phyloP scores from a whole-genome alignment of 1,140 invertebrate genomes.

The Galleria mellonella region DNA sequence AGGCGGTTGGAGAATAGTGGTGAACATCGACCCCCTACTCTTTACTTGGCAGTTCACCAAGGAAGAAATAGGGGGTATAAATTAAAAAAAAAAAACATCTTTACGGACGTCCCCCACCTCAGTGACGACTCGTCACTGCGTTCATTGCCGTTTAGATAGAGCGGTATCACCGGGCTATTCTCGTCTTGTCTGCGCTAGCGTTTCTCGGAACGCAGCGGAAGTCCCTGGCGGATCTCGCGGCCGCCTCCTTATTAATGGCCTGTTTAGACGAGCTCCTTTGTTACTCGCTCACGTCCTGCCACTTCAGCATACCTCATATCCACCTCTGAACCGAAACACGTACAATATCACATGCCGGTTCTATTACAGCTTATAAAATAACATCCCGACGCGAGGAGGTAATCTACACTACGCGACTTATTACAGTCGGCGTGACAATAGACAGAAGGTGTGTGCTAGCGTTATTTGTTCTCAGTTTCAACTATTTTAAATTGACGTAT shows the following conservation, averaged over 20 bases:
- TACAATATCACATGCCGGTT: constrained; percentile 19
- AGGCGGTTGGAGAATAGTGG: too few species aligned
- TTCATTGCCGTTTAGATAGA: constrained; percentile 35
- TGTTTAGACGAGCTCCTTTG: constrained; percentile 67
- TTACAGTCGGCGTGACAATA: constrained; percentile 19
- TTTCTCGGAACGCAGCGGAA: constrained; percentile 64
- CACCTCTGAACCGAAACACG: constrained; percentile 8
- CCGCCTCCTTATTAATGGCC: constrained; percentile 68
- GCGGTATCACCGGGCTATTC: constrained; percentile 48
- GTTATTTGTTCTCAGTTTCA: constrained; percentile 30
- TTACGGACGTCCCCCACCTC: too few species aligned
- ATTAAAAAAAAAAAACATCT: too few species aligned
- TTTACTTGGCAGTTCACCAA: too few species aligned
- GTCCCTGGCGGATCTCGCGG: constrained; percentile 42
- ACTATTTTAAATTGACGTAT: constrained; percentile 62
- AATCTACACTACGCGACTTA: too few species aligned
- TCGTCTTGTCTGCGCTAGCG: constrained; percentile 42
- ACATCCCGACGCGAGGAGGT: too few species aligned
- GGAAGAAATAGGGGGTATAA: too few species aligned
- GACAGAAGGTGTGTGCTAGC: constrained; percentile 15
- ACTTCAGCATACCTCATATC: constrained; percentile 30
- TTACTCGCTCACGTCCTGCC: constrained; percentile 58
- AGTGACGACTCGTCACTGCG: constrained; percentile 1
- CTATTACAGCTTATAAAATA: too few species aligned
- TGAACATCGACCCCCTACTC: too few species aligned